These are phyloP conservation scores for Henicopernis longicauda DNA, from an alignment of 2,113 vertebrate genomes.

Conservation along the genomic window DNA sequence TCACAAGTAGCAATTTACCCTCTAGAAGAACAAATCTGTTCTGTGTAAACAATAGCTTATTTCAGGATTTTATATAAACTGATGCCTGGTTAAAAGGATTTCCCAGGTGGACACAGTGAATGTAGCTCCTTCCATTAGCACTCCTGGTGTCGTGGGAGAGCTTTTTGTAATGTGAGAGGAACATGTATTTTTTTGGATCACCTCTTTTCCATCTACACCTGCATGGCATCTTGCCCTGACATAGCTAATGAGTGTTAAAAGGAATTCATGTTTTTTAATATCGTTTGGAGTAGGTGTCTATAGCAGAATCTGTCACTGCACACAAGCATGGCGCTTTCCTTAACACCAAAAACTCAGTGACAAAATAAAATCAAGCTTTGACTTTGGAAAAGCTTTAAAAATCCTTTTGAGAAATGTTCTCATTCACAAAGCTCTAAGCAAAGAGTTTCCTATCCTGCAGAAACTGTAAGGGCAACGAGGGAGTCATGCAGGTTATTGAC, in stretches of 20 bases:
- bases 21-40: neutral
- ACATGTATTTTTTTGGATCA: neutral
- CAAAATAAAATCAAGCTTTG: neutral
- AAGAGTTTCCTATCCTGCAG: neutral
- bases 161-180: neutral
- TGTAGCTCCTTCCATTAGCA: neutral
- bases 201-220: neutral
- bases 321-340: neutral
- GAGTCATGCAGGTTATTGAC: neutral
- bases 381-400: neutral
- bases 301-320: neutral
- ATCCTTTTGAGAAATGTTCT: neutral
- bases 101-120: neutral
- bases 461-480: neutral
- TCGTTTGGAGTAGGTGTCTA: neutral
- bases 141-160: neutral
- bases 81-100: neutral
- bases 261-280: neutral
- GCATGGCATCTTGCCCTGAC: neutral
- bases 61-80: neutral
- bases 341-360: neutral
- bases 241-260: neutral
- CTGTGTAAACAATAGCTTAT: neutral
- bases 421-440: neutral
- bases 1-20: neutral